Conservation (phyloP, 2,113 vertebrate genomes). For the Condylura cristata region DNA sequence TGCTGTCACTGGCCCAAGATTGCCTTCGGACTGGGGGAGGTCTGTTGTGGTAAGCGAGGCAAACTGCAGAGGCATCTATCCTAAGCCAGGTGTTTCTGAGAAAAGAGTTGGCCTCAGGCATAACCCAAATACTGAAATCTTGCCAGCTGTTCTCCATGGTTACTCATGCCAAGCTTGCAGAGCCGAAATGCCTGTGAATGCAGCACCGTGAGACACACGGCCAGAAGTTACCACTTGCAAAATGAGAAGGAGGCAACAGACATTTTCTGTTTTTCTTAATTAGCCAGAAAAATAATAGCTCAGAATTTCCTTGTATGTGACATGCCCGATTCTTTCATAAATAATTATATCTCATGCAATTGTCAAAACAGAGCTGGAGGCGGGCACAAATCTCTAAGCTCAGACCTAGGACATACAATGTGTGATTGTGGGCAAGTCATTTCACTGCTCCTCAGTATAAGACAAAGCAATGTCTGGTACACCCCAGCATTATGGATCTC, state of each 20-base stretch:
- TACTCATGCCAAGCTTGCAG: neutral
- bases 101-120: neutral
- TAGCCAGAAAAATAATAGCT: slow-evolving; percentile 45
- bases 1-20: neutral
- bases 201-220: neutral
- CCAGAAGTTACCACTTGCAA: neutral
- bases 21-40: neutral
- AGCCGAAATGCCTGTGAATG: neutral
- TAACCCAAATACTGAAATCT: neutral
- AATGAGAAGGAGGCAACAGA: neutral
- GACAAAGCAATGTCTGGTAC: neutral
- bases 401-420: neutral
- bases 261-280: neutral
- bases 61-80: neutral
- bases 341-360: neutral
- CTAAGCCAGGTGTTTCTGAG: slow-evolving; percentile 27
- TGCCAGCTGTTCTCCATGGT: neutral
- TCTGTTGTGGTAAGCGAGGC: neutral
- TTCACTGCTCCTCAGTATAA: neutral
- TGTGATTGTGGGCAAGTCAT: neutral
- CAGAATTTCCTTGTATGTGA: neutral
- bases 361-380: neutral
- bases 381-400: neutral
- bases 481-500: fast-evolving
- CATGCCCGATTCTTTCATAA: neutral